These are phyloP conservation scores for Venturia canescens DNA, from an alignment of 1,140 invertebrate genomes.

Conservation along the genomic window DNA sequence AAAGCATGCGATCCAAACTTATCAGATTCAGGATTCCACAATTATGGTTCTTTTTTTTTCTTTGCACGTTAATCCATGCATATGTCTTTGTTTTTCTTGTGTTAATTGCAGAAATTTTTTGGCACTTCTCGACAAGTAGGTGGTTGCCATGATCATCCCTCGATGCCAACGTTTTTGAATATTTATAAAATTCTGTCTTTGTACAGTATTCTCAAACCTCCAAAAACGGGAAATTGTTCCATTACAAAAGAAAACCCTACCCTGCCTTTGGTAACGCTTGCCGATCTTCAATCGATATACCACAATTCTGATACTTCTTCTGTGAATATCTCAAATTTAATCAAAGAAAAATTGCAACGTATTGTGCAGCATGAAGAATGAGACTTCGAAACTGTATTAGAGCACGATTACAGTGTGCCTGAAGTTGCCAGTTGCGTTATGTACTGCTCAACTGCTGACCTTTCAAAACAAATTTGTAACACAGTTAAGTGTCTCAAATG, in stretches of 20 bases:
- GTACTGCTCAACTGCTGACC: constrained; percentile 38
- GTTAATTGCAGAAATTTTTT: constrained; percentile 7
- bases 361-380: constrained; percentile 28
- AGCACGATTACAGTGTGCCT: constrained; percentile 39
- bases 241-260: not conserved
- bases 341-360: constrained; percentile 21
- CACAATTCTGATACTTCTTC: constrained; percentile 22
- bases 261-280: constrained; percentile 25
- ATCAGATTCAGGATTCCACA: too few relatives aligned
- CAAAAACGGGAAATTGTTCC: constrained; percentile 16
- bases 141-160: constrained; percentile 30
- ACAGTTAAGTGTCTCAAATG: constrained; percentile 7
- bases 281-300: constrained; percentile 31
- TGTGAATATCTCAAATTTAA: constrained; percentile 3
- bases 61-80: not conserved
- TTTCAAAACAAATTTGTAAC: constrained; percentile 29
- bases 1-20: too few relatives aligned
- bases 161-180: constrained; percentile 8
- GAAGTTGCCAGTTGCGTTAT: constrained; percentile 23
- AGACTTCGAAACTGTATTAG: constrained; percentile 19
- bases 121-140: constrained; percentile 9
- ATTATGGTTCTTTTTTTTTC: not conserved
- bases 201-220: constrained; percentile 30
- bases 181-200: constrained; percentile 23
- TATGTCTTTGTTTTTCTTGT: too few relatives aligned